These are phyloP conservation scores for Struthio camelus DNA, from an alignment of 2,113 vertebrate genomes.

Conservation along the genomic window DNA sequence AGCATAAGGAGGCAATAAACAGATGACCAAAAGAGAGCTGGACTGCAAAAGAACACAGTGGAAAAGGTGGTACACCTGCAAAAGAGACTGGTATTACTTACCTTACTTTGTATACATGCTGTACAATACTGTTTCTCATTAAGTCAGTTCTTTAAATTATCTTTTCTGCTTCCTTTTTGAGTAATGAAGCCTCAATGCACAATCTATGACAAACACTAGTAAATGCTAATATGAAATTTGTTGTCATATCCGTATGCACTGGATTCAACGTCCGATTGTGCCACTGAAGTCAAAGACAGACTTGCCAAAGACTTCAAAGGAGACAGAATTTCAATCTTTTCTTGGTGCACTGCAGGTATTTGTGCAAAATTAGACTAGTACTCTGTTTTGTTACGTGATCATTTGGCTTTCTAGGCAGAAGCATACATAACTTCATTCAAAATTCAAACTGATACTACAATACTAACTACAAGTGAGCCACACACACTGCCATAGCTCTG, in stretches of 20 bases:
- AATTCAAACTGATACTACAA: background rate
- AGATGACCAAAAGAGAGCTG: background rate
- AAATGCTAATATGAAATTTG: background rate
- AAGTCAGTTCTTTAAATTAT: background rate
- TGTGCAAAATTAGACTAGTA: background rate
- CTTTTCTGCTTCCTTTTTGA: background rate
- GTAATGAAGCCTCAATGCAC: background rate
- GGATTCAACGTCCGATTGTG: background rate
- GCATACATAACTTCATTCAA: background rate
- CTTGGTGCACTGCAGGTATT: background rate
- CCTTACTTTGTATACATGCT: background rate
- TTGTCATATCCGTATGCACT: background rate
- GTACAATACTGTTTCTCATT: background rate
- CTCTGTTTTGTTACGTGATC: background rate
- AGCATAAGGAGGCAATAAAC: background rate
- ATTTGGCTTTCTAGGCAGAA: background rate
- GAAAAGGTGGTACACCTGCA: background rate
- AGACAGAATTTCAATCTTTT: background rate
- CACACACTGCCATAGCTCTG: background rate
- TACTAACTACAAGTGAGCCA: background rate
- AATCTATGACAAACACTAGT: background rate
- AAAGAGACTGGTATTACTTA: background rate
- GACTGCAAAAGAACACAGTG: background rate
- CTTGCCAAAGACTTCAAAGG: background rate
- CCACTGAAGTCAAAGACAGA: background rate